phyloP scores from a whole-genome alignment of 1,140 invertebrate species.

The Trichonephila clavata region DNA sequence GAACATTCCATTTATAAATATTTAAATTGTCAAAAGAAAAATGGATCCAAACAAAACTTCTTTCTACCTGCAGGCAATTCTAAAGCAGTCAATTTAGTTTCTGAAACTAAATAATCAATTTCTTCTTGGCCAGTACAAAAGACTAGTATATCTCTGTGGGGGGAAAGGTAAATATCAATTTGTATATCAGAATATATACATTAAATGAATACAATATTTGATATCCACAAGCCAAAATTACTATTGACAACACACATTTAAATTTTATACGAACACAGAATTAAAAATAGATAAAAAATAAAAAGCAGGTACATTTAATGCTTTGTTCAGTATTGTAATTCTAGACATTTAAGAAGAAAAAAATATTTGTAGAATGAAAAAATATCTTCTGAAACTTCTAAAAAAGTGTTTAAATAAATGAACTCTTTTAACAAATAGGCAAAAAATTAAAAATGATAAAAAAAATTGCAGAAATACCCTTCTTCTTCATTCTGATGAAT shows the following conservation, averaged over 20 bases:
- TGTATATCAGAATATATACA: no score
- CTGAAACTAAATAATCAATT: conserved; percentile 92
- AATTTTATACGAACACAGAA: neutral
- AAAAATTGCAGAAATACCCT: conserved; percentile 84
- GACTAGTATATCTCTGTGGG: conserved; percentile 91
- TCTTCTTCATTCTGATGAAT: conserved; percentile 91
- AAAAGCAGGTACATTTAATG: no score
- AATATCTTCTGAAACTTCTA: neutral
- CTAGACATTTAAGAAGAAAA: no score
- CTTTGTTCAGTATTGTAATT: no score
- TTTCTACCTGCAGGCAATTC: conserved; percentile 78
- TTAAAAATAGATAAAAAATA: no score
- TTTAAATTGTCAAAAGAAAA: no score
- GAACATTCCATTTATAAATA: no score
- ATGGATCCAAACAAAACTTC: no score
- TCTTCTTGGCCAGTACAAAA: conserved; percentile 99
- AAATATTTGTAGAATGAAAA: no score
- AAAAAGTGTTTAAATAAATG: neutral
- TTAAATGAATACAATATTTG: no score
- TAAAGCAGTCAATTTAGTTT: conserved; percentile 86
- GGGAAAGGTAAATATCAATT: neutral
- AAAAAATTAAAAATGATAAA: no score
- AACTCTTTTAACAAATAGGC: neutral
- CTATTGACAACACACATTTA: neutral
- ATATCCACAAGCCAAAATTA: neutral